Conservation (phyloP, 2,888 invertebrate genomes). For the Spialia ferax region DNA sequence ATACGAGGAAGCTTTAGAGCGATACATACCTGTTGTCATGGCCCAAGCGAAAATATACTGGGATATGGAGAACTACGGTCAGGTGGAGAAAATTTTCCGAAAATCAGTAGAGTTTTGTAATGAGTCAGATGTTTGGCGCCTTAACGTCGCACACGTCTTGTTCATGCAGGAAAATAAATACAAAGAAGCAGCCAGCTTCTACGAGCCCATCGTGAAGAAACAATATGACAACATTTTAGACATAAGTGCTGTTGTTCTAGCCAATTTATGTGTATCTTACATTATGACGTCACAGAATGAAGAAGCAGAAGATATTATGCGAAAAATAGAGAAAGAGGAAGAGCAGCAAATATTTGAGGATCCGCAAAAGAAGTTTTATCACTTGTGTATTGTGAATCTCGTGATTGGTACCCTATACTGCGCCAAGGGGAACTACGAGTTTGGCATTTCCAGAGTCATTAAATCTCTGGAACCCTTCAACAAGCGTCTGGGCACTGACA, state of each 20-base stretch:
- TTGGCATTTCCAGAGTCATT: slow-evolving; percentile 98
- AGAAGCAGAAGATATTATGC: slow-evolving; percentile 99
- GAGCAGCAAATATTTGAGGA: slow-evolving; percentile 97
- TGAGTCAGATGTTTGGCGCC: slow-evolving; percentile 98
- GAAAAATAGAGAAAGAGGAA: slow-evolving; percentile 99
- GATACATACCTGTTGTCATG: slow-evolving; percentile 99
- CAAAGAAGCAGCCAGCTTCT: slow-evolving; percentile 98
- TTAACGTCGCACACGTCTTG: slow-evolving; percentile 99
- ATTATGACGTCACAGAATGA: slow-evolving; percentile 99
- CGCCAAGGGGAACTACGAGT: slow-evolving; percentile 99
- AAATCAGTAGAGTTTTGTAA: slow-evolving; percentile 99
- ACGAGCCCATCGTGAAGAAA: slow-evolving; percentile 98
- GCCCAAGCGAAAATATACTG: slow-evolving; percentile 99
- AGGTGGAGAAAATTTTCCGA: slow-evolving; percentile 98
- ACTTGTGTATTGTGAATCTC: slow-evolving; percentile 98
- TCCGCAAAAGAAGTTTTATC: slow-evolving; percentile 97
- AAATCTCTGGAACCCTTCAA: slow-evolving; percentile 98
- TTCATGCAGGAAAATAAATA: slow-evolving; percentile 99
- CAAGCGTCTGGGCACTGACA: slow-evolving; percentile 98
- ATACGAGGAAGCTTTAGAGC: slow-evolving; percentile 95
- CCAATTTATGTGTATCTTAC: slow-evolving; percentile 99
- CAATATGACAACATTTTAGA: slow-evolving; percentile 97
- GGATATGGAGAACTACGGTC: slow-evolving; percentile 98
- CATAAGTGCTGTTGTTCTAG: slow-evolving; percentile 98
- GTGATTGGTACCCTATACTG: slow-evolving; percentile 99